phyloP scores from a whole-genome alignment of 1,140 invertebrate species.

The Amphibalanus amphitrite region DNA sequence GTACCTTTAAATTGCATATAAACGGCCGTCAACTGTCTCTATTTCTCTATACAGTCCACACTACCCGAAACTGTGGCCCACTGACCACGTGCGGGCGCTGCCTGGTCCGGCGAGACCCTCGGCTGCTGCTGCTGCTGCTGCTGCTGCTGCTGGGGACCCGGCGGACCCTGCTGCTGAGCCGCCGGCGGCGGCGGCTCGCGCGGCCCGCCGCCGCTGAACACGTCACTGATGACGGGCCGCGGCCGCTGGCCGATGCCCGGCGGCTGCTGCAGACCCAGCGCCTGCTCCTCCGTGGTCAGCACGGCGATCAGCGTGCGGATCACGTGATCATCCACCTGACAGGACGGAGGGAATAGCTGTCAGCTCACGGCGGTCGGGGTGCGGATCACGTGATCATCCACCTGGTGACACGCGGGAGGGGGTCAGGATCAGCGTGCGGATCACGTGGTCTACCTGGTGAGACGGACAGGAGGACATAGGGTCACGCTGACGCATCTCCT shows the following conservation, averaged over 20 bases:
- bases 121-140: slow-evolving; percentile 3
- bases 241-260: slow-evolving; percentile 57
- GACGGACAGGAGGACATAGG: too few relatives aligned
- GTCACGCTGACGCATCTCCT: too few relatives aligned
- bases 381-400: slow-evolving; percentile 45
- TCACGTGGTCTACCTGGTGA: too few relatives aligned
- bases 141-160: slow-evolving; percentile 9
- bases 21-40: background rate
- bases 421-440: too few relatives aligned
- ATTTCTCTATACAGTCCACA: background rate
- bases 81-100: background rate
- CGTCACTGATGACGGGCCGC: slow-evolving; percentile 31
- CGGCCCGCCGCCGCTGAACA: background rate
- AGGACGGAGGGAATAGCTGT: slow-evolving; percentile 20
- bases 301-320: slow-evolving; percentile 46
- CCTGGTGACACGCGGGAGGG: too few relatives aligned
- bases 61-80: too few relatives aligned
- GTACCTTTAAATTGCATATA: background rate
- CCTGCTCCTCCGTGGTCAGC: slow-evolving; percentile 50
- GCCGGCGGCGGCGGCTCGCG: background rate
- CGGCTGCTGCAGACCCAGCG: slow-evolving; percentile 49
- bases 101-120: background rate
- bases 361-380: slow-evolving; percentile 46
- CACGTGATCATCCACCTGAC: slow-evolving; percentile 48
- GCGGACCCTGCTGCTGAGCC: slow-evolving; percentile 4